Evolutionary conservation across 2,888 invertebrate genomes (phyloP), one percentile per base, ranked within the genome.

Genomic region (Galerucella pusilla): DNA sequence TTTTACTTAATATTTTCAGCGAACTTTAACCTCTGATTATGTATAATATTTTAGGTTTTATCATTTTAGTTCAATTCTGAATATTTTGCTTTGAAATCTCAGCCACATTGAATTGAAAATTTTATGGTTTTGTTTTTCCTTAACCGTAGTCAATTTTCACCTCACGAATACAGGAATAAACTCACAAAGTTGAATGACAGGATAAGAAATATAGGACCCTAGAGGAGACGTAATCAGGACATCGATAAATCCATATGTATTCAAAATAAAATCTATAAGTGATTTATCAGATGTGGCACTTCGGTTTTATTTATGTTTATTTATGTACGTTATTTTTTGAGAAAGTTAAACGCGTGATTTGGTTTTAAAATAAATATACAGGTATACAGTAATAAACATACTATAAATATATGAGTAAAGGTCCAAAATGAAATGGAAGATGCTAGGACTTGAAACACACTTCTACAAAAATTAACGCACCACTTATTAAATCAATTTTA

Each of bases 81-180:
- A 35, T 35, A 35, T 0, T 35, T 35, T 35, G 5, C 35, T 4
- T 35, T 35, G 35, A 35, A 35, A 35, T 35, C 35, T 5, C 0
- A 35, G 2, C 4, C 35, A 35, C 35, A 35, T 35, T 35, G 2
- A 35, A 35, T 35, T 35, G 5, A 46, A 46, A 5, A 46, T 46
- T 46, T 46, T 46, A 46, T 46, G 46, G 64, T 64, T 64, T n/a
- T 35, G 61, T 64, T 64, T 64, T 61, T 35, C 61, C 28, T 35
- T 35, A 45, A 10, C 16, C 7, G n/a, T 7, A 45, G 4, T 42
- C 64, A 45, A 64, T 64, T 20, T 12, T 20, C 63, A 14, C 16
- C 45, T 45, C 64, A 64, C 64, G 64, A 64, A 64, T 64, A 16
- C n/a, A 16, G n/a, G 45, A 64, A 64, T 16, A 16, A 64, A n/a